Evolutionary conservation across 2,888 invertebrate species (phyloP), one percentile per base, ranked within the genome.

Genomic region (Agriopis marginaria): DNA sequence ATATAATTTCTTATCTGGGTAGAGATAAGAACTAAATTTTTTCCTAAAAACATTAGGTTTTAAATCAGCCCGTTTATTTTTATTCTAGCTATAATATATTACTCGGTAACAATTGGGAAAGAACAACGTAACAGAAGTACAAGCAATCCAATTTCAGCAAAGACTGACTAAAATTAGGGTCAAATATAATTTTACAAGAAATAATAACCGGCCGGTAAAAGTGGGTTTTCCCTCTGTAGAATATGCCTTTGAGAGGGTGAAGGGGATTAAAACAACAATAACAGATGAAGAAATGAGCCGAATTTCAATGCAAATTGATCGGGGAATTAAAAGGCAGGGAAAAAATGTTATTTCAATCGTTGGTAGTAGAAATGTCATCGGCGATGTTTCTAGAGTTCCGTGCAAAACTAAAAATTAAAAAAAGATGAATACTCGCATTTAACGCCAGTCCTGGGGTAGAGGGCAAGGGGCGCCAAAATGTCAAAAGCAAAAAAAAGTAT

Each of bases 261-360:
- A 50, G 49, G 44, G 58, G 50, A 70, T 75, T 74, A 74, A 74
- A 73, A 68, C 45, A 77, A 74, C 75, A 77, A 75, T 77, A 77
- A 74, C 66, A 72, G 55, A 71, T 66, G 53, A 50, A 72, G 73
- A 71, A 73, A 73, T 62, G 68, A 76, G 65, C 62, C 53, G 53
- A 78, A 77, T 76, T 78, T 73, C 71, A 65, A 78, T 76, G 66
- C 56, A 71, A 76, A 75, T 77, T 74, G 74, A 75, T 76, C 60
- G 62, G 71, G 71, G 75, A 76, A 73, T 77, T 68, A 61, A 50
- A 49, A 50, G 50, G 56, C 14, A 60, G 45, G 50, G 55, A 55
- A 68, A 69, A 71, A 63, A 62, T 76, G 71, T 73, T 76, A 63
- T 69, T 74, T 63, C 63, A 63, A 47, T 63, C 32, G 59, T 66